Percentiles rank a stretch among this genome's conserved stretches.
phyloP scores from a whole-genome alignment of 2,113 vertebrate genomes.

The Charadrius vociferus region DNA sequence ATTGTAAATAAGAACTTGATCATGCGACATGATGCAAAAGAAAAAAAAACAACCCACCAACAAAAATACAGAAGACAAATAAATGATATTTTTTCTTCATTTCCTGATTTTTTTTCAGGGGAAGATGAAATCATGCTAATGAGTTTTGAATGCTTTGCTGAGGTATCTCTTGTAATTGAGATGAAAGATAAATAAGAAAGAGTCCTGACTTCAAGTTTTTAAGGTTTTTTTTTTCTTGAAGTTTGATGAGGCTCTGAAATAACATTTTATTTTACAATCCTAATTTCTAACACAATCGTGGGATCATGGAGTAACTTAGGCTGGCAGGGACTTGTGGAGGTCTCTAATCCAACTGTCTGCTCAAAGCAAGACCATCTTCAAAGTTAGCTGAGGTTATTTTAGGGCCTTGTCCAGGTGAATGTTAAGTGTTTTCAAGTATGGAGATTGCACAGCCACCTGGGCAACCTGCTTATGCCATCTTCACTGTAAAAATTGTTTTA shows the following conservation, averaged over 20 bases:
- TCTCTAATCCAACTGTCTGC: accelerated
- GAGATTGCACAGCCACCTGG: neutral
- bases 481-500: neutral
- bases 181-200: neutral
- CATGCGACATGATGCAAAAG: neutral
- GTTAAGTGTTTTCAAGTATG: neutral
- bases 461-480: neutral
- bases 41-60: neutral
- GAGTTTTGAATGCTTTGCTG: neutral
- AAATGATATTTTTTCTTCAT: neutral
- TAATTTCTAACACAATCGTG: neutral
- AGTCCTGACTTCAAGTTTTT: accelerated
- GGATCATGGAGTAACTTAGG: neutral
- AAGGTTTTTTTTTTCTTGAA: neutral
- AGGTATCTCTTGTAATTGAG: neutral
- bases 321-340: neutral
- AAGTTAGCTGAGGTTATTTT: neutral
- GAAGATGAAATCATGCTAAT: neutral
- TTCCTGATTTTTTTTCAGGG: neutral
- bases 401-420: neutral
- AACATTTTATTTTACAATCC: neutral
- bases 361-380: neutral
- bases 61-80: neutral
- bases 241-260: neutral
- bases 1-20: neutral